Evolutionary conservation across 2,797 vertebrate species (phyloP), one percentile per base, ranked within the genome.

Genomic region (Periparus ater): DNA sequence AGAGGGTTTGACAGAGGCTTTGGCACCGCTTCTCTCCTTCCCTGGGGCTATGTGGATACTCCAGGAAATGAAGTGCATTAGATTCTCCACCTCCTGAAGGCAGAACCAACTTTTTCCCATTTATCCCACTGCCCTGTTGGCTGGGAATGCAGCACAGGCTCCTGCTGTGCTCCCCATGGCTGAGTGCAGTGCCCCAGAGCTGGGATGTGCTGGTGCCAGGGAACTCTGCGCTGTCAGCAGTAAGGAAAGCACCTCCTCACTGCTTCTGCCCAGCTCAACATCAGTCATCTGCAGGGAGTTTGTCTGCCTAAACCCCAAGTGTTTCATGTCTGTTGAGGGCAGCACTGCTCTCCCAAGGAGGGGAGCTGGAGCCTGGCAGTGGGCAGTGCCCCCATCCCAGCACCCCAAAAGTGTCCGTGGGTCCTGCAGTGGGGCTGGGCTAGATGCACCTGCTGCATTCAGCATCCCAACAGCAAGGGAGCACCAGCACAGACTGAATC

Each of bases 341-440:
- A 65, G 48, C 38, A 1, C 30, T 13, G 58, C 67, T 34, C 25
- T 72, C 60, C 58, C 3, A 4, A 20, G 73, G 54, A 29, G 23
- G 44, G 58, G 29, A 47, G 50, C 77, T 5, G 14, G 38, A 47
- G 17, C 38, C 18, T 6, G 11, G 74, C 3, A 4, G 45, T 47
- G 88, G 68, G 53, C 48, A 81, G 34, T 34, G 75, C 16, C 55
- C 42, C 45, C 66, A 10, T 27, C 30, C 26, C 5, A 4, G 42
- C 21, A 13, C 12, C 58, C 19, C 30, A 13, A 0, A 1, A 1
- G 1, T 26, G 27, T 27, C 55, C 0, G 0, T 32, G 44, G 22
- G 16, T 26, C 44, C 67, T 47, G 44, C 62, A 47, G 51, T 47
- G n/a, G 29, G 53, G 47, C 45, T 18, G 60, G 26, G 22, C n/a